Percentiles rank a stretch among this genome's conserved stretches.
Evolutionary conservation across 2,113 vertebrate species (phyloP).

Genomic region (Corythoichthys haematopterus): DNA sequence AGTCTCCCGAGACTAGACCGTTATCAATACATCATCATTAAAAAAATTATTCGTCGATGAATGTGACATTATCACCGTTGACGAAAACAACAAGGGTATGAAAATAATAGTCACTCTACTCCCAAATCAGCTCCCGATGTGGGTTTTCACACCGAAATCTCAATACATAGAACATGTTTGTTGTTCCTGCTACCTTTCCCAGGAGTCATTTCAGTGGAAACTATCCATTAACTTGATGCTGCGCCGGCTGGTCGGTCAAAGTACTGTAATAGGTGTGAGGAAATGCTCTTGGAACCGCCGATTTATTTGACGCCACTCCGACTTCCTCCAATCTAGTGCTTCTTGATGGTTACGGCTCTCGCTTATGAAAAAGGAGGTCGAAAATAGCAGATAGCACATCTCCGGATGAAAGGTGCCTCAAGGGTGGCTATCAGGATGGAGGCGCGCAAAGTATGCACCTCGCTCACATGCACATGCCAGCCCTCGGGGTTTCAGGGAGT

Average conservation of each 20-base stretch:
- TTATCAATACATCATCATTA: too few species aligned
- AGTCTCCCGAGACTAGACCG: too few species aligned
- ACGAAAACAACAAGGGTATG: neutral
- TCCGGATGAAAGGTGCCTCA: slow-evolving; percentile 61
- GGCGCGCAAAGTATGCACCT: slow-evolving; percentile 66
- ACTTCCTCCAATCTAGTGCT: slow-evolving; percentile 63
- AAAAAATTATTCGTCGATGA: too few species aligned
- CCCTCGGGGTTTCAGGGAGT: slow-evolving; percentile 58
- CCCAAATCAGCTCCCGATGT: slow-evolving; percentile 13
- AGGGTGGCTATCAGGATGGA: slow-evolving; percentile 68
- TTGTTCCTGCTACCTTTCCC: slow-evolving; percentile 41
- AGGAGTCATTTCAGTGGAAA: slow-evolving; percentile 47
- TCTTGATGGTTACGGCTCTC: slow-evolving; percentile 59
- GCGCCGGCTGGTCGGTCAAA: slow-evolving; percentile 53
- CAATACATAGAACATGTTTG: slow-evolving; percentile 44
- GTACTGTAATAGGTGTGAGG: slow-evolving; percentile 47
- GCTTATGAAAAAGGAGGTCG: slow-evolving; percentile 42
- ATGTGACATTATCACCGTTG: too few species aligned
- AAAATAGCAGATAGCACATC: slow-evolving; percentile 64
- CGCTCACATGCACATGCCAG: slow-evolving; percentile 59
- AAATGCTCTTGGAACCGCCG: slow-evolving; percentile 43
- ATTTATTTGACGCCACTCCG: slow-evolving; percentile 65
- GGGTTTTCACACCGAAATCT: slow-evolving; percentile 37
- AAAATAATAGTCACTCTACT: slow-evolving; percentile 17
- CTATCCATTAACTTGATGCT: slow-evolving; percentile 56